Evolutionary conservation across 2,113 vertebrate species (phyloP), one percentile per base, ranked within the genome.

Genomic region (Sinosuthora webbiana): DNA sequence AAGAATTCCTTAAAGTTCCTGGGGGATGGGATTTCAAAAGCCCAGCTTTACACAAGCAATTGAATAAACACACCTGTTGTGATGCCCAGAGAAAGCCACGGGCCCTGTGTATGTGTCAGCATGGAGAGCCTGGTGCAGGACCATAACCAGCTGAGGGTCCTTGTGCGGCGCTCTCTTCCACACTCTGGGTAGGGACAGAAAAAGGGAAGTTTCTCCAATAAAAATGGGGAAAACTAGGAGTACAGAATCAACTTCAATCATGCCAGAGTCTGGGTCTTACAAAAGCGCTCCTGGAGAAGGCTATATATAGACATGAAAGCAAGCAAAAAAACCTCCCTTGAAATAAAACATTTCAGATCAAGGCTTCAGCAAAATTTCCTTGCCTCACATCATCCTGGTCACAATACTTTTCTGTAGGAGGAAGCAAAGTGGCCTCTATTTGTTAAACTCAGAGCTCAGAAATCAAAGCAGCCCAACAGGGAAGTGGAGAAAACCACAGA

Each of bases 31-130:
- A 16, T 88, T 96, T 97, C 93, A 99, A 97, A 98, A 99, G 35
- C 98, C 98, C 18, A 99, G 22, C 70, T 98, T 98, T 68, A 98
- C 98, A 70, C 97, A 97, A 33, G 98, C 98, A 84, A 98, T 90
- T 90, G 97, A 98, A 97, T 98, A 99, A 28, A 98, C 98, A 88
- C 98, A 97, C 73, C 98, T 99, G 97, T 99, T 98, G 89, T 98
- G 97, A 93, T 99, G 98, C 25, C 98, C 98, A 11, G 98, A 95
- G 83, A 98, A 98, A 37, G 98, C 98, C 98, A 99, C 98, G 42
- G 98, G 59, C 23, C 98, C 98, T 7, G 97, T 97, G n/a, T 98
- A 98, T 20, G 98, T 98, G 42, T 98, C 97, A 28, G 99, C 98
- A 52, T 35, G 59, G 93, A 99, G 93, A 35, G 93, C 91, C 89